These are phyloP conservation scores for Porites lobata DNA, from an alignment of 92 coral and sea anemone genomes.

Conservation along the genomic window DNA sequence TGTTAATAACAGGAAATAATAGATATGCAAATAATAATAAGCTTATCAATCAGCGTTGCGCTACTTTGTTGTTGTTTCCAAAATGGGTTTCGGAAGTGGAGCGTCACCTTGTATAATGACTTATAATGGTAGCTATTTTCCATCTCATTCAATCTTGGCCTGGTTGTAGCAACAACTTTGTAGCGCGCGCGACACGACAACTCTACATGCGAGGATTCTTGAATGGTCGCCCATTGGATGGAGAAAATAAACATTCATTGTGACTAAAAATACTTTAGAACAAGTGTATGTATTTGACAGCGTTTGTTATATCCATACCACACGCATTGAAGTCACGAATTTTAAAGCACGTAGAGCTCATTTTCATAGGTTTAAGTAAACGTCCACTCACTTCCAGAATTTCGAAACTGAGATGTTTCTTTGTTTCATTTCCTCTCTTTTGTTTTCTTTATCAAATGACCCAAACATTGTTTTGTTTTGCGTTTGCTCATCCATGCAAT, in stretches of 20 bases:
- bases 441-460: no score
- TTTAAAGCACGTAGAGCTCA: neutral
- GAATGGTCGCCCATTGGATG: neutral
- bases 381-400: no score
- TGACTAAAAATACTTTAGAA: neutral
- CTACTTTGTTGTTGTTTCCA: conserved; percentile 43
- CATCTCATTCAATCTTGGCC: neutral
- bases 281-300: neutral
- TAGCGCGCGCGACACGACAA: neutral
- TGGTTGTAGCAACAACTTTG: neutral
- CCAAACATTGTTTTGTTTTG: no score
- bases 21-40: conserved; percentile 47
- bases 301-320: neutral
- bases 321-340: neutral
- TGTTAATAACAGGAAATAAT: conserved; percentile 58
- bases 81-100: conserved; percentile 43
- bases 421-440: no score
- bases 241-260: neutral
- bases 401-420: no score
- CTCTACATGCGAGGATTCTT: neutral
- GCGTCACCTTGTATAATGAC: neutral
- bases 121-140: neutral
- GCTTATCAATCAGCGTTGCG: conserved; percentile 50
- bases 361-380: neutral
- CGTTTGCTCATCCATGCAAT: no score